Percentiles rank a stretch among this genome's conserved stretches.
Conservation (phyloP, 2,888 invertebrate genomes). For the Scotopteryx bipunctaria region DNA sequence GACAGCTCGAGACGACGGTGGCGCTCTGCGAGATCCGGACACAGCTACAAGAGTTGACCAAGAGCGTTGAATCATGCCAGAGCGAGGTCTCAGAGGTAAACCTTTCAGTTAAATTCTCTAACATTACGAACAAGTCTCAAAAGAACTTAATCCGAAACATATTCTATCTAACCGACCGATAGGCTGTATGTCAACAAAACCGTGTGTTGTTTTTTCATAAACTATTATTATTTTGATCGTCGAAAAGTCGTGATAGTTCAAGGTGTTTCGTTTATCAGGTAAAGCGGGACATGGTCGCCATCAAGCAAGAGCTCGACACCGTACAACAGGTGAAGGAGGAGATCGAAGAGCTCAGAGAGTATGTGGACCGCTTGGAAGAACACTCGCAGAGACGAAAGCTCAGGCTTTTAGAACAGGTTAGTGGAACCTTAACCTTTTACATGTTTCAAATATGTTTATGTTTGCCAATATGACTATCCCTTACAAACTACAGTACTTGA, state of each 20-base stretch:
- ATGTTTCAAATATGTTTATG: too few species aligned
- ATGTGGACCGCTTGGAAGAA: conserved; percentile 95
- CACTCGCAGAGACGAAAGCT: conserved; percentile 95
- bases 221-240: too few species aligned
- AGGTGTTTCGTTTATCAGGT: conserved; percentile 77
- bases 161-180: too few species aligned
- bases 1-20: conserved; percentile 96
- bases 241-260: too few species aligned
- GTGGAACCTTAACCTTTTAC: conserved; percentile 42
- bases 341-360: conserved; percentile 95
- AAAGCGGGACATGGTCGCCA: conserved; percentile 97
- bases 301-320: conserved; percentile 96
- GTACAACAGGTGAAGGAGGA: conserved; percentile 98
- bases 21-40: conserved; percentile 96
- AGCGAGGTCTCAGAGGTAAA: conserved; percentile 94
- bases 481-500: too few species aligned
- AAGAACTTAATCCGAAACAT: too few species aligned
- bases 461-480: too few species aligned
- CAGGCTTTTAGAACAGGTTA: conserved; percentile 95
- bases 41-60: conserved; percentile 96
- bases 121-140: too few species aligned
- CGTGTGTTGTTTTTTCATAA: too few species aligned
- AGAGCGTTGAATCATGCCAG: conserved; percentile 97
- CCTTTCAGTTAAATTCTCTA: neutral
- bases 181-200: neutral